phyloP scores from a whole-genome alignment of 2,113 vertebrate genomes.

The Paratilapia polleni region DNA sequence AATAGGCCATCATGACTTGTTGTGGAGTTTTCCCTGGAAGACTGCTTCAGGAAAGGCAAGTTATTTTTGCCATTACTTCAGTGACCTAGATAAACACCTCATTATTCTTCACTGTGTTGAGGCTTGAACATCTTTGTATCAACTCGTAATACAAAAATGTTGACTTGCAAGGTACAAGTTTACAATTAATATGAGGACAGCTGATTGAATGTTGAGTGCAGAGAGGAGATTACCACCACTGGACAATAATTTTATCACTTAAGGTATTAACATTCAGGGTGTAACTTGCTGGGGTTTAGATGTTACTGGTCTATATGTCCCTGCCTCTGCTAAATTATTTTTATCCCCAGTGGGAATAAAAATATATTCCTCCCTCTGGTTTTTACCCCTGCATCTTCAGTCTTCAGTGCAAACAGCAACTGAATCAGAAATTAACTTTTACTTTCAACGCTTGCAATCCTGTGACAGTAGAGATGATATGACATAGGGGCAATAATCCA shows the following conservation, averaged over 20 bases:
- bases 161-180: not conserved
- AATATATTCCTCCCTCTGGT: no score
- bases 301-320: not conserved
- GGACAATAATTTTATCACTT: not conserved
- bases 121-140: not conserved
- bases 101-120: not conserved
- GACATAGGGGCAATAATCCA: no score
- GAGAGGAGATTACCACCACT: not conserved
- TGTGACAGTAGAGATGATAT: no score
- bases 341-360: not conserved
- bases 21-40: slow-evolving; percentile 39
- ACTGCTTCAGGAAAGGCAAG: slow-evolving; percentile 39
- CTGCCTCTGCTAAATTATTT: not conserved
- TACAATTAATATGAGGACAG: not conserved
- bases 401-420: no score
- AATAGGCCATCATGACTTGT: slow-evolving; percentile 57
- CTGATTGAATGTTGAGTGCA: not conserved
- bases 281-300: no score
- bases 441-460: no score
- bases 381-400: no score
- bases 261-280: no score
- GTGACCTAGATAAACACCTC: slow-evolving; percentile 53
- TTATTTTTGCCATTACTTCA: slow-evolving; percentile 48
- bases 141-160: not conserved
- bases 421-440: no score